Conservation (phyloP, 2,888 invertebrate species). For the Dryocosmus kuriphilus region DNA sequence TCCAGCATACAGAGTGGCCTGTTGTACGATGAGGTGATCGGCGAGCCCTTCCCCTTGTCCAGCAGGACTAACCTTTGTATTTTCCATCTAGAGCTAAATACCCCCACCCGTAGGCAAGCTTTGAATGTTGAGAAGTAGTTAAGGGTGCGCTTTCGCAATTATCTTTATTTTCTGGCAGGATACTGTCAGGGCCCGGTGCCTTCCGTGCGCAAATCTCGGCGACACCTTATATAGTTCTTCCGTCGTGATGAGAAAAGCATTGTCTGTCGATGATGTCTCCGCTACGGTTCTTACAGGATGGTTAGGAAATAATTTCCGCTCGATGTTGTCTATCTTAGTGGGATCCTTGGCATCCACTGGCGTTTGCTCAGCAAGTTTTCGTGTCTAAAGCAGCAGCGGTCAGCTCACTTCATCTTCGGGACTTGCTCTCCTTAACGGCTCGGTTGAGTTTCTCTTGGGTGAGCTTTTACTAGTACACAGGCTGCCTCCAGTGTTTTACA, state of each 20-base stretch:
- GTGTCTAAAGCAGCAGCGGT: no score
- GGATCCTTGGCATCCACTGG: no score
- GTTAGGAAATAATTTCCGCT: no score
- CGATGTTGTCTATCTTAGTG: no score
- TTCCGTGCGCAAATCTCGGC: neutral
- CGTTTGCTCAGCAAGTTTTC: no score
- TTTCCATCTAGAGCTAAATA: neutral
- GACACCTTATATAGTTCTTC: neutral
- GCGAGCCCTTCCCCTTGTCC: neutral
- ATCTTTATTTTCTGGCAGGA: neutral
- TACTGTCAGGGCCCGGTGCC: neutral
- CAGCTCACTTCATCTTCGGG: no score
- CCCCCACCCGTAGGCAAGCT: neutral
- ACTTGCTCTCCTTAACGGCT: no score
- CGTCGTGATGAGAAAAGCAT: neutral
- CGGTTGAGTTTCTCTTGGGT: no score
- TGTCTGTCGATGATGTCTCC: no score
- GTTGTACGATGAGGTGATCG: neutral
- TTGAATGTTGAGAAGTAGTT: neutral
- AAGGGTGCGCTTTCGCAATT: neutral
- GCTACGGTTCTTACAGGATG: no score
- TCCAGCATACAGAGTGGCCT: neutral
- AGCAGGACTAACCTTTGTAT: neutral
- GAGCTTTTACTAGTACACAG: no score
- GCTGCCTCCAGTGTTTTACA: no score